A percentile compares a stretch with the other conserved stretches of the same genome.
phyloP scores from a whole-genome alignment of 2,797 vertebrate genomes.

The Halcyon smyrnensis region DNA sequence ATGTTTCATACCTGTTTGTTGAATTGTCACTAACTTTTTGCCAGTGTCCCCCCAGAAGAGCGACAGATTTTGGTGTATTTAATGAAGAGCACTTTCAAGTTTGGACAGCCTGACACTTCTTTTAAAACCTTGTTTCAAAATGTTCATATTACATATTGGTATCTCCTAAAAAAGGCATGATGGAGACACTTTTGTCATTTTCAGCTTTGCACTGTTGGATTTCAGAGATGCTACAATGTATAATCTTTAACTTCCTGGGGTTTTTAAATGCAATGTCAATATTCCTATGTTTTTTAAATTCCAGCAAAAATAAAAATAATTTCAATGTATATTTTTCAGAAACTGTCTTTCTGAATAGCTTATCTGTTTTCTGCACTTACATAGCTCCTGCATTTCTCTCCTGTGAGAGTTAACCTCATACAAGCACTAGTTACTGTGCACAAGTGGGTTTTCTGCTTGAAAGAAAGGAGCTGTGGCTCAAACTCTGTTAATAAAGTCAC shows the following conservation, averaged over 20 bases:
- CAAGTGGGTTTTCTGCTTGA: not conserved
- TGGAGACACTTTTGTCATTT: conserved; percentile 25
- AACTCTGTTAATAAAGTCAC: not conserved
- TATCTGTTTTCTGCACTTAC: conserved; percentile 25
- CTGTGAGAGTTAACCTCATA: not conserved
- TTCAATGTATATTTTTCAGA: conserved; percentile 70
- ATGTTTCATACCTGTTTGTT: not conserved
- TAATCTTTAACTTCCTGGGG: conserved; percentile 59
- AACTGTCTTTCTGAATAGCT: conserved; percentile 63
- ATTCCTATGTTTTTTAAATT: conserved; percentile 76
- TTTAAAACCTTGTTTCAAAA: conserved; percentile 31
- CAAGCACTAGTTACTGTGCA: too few relatives aligned
- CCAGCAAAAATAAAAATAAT: conserved; percentile 77
- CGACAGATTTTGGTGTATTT: conserved; percentile 43
- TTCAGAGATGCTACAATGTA: conserved; percentile 66
- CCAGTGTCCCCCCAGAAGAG: not conserved
- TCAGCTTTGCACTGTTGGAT: conserved; percentile 59
- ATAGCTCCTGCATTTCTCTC: not conserved
- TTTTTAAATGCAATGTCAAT: conserved; percentile 76
- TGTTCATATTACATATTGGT: conserved; percentile 26
- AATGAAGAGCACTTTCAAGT: conserved; percentile 38
- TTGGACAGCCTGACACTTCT: conserved; percentile 15
- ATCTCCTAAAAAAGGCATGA: conserved; percentile 6
- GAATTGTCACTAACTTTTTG: conserved; percentile 24
- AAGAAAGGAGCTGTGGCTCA: not conserved